Percentiles rank a stretch among this genome's conserved stretches.
These are phyloP conservation scores for Paedocypris micromegethes DNA, from an alignment of 2,797 vertebrate genomes.

Conservation along the genomic window DNA sequence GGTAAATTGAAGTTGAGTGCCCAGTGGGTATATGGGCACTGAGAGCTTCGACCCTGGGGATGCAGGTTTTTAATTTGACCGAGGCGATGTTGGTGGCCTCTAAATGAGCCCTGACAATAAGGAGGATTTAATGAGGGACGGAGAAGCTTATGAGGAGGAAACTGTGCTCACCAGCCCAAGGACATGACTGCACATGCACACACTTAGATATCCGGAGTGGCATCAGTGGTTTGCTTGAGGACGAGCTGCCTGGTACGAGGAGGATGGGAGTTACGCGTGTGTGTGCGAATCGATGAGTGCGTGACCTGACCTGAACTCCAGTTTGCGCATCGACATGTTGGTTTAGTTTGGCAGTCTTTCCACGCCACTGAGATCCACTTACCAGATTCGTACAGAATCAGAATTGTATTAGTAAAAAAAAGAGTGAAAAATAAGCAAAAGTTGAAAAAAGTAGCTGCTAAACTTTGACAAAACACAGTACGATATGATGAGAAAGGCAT, in stretches of 20 bases:
- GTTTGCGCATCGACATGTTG: no score
- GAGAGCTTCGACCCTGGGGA: conserved; percentile 31
- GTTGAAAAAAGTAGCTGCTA: no score
- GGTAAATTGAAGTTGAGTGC: conserved; percentile 49
- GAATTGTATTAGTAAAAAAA: no score
- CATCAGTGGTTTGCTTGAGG: conserved; percentile 9
- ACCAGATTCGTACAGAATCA: no score
- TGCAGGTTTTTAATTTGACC: conserved; percentile 52
- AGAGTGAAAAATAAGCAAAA: no score
- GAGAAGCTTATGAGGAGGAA: conserved; percentile 23
- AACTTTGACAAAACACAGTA: no score
- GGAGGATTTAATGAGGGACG: conserved; percentile 53
- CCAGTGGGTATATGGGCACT: conserved; percentile 39
- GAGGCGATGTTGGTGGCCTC: conserved; percentile 44
- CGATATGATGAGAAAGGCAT: no score
- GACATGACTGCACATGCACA: conserved; percentile 13
- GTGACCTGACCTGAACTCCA: no score
- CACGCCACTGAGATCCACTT: no score
- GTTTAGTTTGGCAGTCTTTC: no score
- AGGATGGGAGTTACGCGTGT: neutral
- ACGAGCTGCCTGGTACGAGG: neutral
- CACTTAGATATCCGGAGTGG: neutral
- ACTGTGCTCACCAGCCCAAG: conserved; percentile 23
- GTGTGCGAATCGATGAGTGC: no score
- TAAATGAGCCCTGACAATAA: conserved; percentile 55